Evolutionary conservation across 2,113 vertebrate genomes (phyloP).

Genomic region (Rhipidura dahli): DNA sequence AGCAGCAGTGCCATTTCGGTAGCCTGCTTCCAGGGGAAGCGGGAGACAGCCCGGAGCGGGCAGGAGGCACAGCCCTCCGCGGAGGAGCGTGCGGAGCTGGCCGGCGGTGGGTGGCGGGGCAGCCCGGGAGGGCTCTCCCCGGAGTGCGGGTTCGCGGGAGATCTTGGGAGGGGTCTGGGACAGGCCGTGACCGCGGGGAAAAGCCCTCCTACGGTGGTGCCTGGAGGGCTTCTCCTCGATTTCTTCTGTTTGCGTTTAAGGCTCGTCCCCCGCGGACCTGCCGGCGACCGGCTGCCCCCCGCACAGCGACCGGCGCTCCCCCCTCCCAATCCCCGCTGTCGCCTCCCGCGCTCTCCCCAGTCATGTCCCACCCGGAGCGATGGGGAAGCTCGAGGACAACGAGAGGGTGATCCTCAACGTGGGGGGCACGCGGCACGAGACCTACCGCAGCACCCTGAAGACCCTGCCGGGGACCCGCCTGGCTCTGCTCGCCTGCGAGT

Average conservation of each 20-base stretch:
- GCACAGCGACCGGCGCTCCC: background rate
- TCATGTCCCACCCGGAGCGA: conserved; percentile 93
- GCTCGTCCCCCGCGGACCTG: background rate
- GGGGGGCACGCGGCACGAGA: conserved; percentile 94
- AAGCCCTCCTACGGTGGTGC: background rate
- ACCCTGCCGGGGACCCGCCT: conserved; percentile 95
- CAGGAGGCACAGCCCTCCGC: background rate
- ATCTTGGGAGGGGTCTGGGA: background rate
- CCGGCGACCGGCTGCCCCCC: background rate
- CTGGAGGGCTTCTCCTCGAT: background rate
- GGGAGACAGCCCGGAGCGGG: background rate
- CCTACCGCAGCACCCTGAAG: conserved; percentile 92
- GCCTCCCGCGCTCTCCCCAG: conserved; percentile 52
- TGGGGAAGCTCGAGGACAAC: conserved; percentile 96
- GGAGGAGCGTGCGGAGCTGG: background rate
- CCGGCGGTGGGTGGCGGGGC: background rate
- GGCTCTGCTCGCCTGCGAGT: conserved; percentile 89
- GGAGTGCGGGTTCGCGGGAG: background rate
- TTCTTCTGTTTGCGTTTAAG: conserved; percentile 9
- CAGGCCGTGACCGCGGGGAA: background rate
- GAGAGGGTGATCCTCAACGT: conserved; percentile 99
- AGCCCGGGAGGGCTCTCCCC: background rate
- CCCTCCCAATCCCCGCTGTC: background rate
- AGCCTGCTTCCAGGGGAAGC: background rate
- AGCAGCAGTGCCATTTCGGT: conserved; percentile 15